Evolutionary conservation across 92 coral and sea anemone species (phyloP), one percentile per base, ranked within the genome.

Genomic region (Blastomussa wellsi): DNA sequence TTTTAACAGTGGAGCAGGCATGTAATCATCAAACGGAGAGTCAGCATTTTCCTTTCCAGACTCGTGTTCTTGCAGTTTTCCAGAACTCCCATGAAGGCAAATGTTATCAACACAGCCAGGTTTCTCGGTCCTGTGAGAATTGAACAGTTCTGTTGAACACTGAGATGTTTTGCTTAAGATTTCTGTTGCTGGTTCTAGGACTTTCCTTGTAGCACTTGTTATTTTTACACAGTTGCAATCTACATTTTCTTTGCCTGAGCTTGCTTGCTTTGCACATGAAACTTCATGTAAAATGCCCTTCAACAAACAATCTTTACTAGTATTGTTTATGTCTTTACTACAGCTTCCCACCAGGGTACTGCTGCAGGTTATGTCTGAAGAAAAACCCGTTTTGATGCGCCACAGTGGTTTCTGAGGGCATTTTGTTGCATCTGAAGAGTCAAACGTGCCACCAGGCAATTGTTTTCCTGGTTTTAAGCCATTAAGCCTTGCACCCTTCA

Each of bases 1-100:
- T 82, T 65, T 77, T 66, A 83, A 80, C 77, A 91, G 82, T n/a
- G 94, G 88, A 48, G 85, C 82, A 55, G 90, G 88, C 31, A 89
- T 71, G 57, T 38, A 73, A 29, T 86, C 87, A 38, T 79, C 93
- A 39, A 71, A 67, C 12, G 92, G 88, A 16, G 92, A 88, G 64
- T 57, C 49, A 55, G 62, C 29, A 29, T 51, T 80, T 38, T 77
- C 88, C 24, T 85, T 83, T 64, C 22, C 4, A 10, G 64, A 38
- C 24, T 53, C 69, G 14, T 52, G 17, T 38, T 38, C 49, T 62
- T 79, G 74, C 3, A 64, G 41, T 33, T 36, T 31, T 16, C 35
- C 36, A 82, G 39, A 38, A 28, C 41, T 51, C 19, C 51, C 32
- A 35, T 0, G 1, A 15, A 9, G 14, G 78, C 35, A 14, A 35